Base-by-base conservation (phyloP, 2,888 invertebrate genomes). In the Mesochorus sp. region DNA sequence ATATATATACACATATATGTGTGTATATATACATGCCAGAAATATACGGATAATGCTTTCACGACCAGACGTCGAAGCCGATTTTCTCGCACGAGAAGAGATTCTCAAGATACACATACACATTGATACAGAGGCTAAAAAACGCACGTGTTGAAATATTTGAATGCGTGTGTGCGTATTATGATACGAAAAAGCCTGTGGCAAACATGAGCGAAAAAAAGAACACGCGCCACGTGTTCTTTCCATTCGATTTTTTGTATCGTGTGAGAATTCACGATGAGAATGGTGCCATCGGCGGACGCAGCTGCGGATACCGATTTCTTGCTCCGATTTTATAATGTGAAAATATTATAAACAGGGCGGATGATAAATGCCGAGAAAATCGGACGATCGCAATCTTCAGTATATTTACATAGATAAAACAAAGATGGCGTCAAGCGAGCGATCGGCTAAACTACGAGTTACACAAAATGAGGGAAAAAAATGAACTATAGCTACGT, bases 21-120 rank as follows among this genome's bases (percentile, higher is more conserved):
- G n/a, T 34, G 8, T 14, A 39, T 24, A 14, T 51, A 21, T 37
- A 24, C 17, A 31, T 28, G 62, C 55, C 37, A 42, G 47, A 64
- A 61, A 70, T 66, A 64, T 68, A 57, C 26, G 42, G 34, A 67
- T 74, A 51, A 74, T 59, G 31, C 12, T 17, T 14, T 10, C 17
- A 57, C 14, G 5, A 34, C 3, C 31, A 42, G 51, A 34, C 64
- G 10, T 24, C 19, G 24, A 51, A 72, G 72, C 72, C 76, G 71
- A 76, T 76, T 76, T 72, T 55, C 47, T 55, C 17, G 10, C n/a
- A n/a, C 21, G 26, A 17, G 8, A 31, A 61, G 12, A 21, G 24
- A 14, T 19, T 24, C 14, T 3, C 21, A 24, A 2, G 12, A 3
- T n/a, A 28, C 17, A 19, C 17, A 3, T n/a, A n/a, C 34, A 21